phyloP scores from a whole-genome alignment of 2,888 invertebrate genomes.

The Dryomyza anilis region DNA sequence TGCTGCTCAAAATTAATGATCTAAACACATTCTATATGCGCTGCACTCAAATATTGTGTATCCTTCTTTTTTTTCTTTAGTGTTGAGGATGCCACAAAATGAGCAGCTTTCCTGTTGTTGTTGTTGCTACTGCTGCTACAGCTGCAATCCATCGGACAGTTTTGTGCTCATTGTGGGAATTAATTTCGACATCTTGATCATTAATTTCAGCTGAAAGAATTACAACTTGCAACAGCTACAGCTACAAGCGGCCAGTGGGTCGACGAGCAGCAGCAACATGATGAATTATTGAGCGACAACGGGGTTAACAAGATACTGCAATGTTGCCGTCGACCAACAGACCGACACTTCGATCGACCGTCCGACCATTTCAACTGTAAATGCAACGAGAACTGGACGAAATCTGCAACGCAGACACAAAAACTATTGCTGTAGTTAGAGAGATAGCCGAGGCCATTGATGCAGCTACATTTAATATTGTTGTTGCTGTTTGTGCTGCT shows the following conservation, averaged over 20 bases:
- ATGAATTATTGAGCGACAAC: slow-evolving; percentile 17
- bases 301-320: slow-evolving; percentile 12
- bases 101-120: neutral
- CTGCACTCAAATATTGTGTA: neutral
- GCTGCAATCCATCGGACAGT: slow-evolving; percentile 6
- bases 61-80: neutral
- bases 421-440: too few relatives aligned
- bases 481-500: too few relatives aligned
- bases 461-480: too few relatives aligned
- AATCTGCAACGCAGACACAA: too few relatives aligned
- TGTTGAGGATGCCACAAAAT: slow-evolving; percentile 13
- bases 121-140: neutral
- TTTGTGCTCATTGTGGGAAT: slow-evolving; percentile 16
- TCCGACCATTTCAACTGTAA: too few relatives aligned
- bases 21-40: neutral
- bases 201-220: slow-evolving; percentile 23
- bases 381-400: too few relatives aligned
- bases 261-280: slow-evolving; percentile 12
- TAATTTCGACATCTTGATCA: slow-evolving; percentile 26
- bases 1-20: slow-evolving; percentile 22
- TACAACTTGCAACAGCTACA: slow-evolving; percentile 9
- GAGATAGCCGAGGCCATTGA: too few relatives aligned
- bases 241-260: neutral
- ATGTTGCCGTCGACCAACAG: too few relatives aligned
- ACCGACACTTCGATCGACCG: too few relatives aligned